Evolutionary conservation across 2,797 vertebrate genomes (phyloP), one percentile per base, ranked within the genome.

Genomic region (Holocentrus rufus): DNA sequence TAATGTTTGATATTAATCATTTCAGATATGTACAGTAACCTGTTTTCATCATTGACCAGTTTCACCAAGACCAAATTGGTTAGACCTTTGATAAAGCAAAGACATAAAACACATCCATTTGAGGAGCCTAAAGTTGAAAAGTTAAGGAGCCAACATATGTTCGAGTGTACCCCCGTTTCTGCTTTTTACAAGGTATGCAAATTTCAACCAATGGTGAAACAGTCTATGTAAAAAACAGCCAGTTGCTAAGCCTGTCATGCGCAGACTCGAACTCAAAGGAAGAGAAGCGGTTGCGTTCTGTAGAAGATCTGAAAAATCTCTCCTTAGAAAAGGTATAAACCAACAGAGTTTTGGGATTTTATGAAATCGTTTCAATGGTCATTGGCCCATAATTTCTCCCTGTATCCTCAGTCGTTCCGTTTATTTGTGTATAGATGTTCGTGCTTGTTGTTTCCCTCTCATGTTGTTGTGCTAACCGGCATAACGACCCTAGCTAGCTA

Each of bases 401-500:
- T 34, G 31, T 34, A 17, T 20, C 20, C 46, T 5, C 7, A 53
- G 13, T 52, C 13, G 0, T 57, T 25, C n/a, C 53, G 13, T 14
- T 1, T 56, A 31, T 30, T 31, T 56, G 2, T 30, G 30, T 56
- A 31, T 31, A 31, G 54, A 34, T 56, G 30, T 10, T 18, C 0
- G 4, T 2, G 1, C 15, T n/a, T 1, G 56, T 30, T 39, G 59
- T 20, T 34, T 50, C 71, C 20, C 69, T 58, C 54, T 59, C 72
- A 4, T 69, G 72, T 84, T 88, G 82, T 89, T 88, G 59, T 91
- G 88, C 88, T 90, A 90, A 87, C 91, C 91, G 90, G 91, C 75
- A 74, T 81, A 22, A 27, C 25, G 17, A 34, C 87, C 25, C 77
- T 85, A 90, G 86, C 91, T 85, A 34, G 84, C 80, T 84, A 85